Base-by-base conservation (phyloP, 2,888 invertebrate species). In the Diadegma fenestrale region DNA sequence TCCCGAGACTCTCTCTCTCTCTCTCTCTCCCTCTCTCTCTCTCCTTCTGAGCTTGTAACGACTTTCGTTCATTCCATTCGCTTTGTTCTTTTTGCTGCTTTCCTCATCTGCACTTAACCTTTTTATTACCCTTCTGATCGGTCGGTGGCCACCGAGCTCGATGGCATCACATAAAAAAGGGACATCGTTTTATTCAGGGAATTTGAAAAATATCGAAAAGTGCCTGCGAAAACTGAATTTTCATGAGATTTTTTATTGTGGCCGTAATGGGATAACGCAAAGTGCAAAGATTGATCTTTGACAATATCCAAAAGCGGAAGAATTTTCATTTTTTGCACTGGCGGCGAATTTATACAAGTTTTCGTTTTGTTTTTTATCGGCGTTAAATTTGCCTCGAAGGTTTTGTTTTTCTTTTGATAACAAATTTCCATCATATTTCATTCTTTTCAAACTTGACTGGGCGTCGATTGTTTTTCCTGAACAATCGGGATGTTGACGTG, bases 51-150 rank as follows among this genome's bases (percentile, higher is more conserved):
- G 72, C 19, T 80, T 79, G 69, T 84, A 54, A 79, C 79, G 73
- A 80, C 63, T 79, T 83, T 69, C 64, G 75, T 75, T 84, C 54
- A 33, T 5, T 33, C 79, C 8, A n/a, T 68, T 33, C 73, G 68
- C 14, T 58, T 14, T 33, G 45, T 30, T 80, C 51, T 45, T 37
- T 84, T 75, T 54, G 43, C 51, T 43, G 17, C 45, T 58, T 19
- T 64, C 17, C 41, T 63, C 82, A 43, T 77, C 48, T 22, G 7
- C 12, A 12, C 37, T 22, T 61, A 12, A 2, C 54, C 51, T 51
- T 73, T 58, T 22, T 41, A 41, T 58, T 82, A 68, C 45, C 45
- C 68, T 61, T 64, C 51, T 58, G 17, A 33, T 19, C 6, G 68
- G 43, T 43, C 79, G 69, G 72, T 82, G 54, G n/a, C n/a, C 43